Conservation (phyloP, 2,113 vertebrate species). For the Pitta sordida region DNA sequence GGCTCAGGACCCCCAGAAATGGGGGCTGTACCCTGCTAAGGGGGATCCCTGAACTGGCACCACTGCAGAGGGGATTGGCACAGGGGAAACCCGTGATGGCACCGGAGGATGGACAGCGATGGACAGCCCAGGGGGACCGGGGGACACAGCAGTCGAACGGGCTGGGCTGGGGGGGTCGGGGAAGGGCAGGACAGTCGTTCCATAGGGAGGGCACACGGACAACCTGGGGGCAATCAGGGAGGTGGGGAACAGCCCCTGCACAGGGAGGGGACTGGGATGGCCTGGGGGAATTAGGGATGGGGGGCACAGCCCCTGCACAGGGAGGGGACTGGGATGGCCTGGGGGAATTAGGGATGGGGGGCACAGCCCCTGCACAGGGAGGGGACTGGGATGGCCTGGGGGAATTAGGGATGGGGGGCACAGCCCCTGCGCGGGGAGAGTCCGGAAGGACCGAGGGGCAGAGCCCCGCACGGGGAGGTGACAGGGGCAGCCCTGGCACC, state of each 20-base stretch:
- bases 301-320: not conserved
- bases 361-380: not conserved
- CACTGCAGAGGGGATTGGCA: not conserved
- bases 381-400: not conserved
- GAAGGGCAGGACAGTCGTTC: too few relatives aligned
- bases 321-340: too few relatives aligned
- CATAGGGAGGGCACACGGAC: not conserved
- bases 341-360: not conserved
- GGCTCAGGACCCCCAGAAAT: too few relatives aligned
- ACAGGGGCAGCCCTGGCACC: not conserved
- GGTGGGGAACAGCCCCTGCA: not conserved
- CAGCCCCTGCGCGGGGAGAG: not conserved
- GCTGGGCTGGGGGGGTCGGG: not conserved
- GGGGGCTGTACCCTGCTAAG: not conserved
- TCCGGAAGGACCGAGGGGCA: too few relatives aligned
- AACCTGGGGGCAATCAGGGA: too few relatives aligned
- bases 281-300: too few relatives aligned
- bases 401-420: too few relatives aligned
- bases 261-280: not conserved
- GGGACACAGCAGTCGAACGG: not conserved
- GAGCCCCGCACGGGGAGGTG: fast-evolving
- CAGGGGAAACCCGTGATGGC: not conserved
- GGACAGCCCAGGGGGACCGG: fast-evolving
- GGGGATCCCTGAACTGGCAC: not conserved
- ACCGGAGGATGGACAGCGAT: not conserved